Base-by-base conservation (phyloP, 2,797 vertebrate genomes). In the Propithecus perrieri region DNA sequence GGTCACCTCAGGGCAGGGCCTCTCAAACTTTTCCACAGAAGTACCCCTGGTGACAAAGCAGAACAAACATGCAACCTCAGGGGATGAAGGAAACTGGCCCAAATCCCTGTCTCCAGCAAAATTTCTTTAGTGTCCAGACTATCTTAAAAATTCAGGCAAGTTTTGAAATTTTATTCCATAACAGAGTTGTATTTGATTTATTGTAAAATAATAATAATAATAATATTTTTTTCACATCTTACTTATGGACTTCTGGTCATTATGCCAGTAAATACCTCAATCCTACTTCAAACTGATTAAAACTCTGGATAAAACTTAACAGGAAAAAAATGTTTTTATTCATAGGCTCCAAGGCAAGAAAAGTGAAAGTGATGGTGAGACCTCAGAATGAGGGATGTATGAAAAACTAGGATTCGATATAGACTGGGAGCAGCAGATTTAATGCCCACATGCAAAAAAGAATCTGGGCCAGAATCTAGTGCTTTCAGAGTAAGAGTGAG, bases 1-100 rank as follows among this genome's bases (percentile, higher is more conserved):
- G 95, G 83, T 94, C 81, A 93, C 59, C 74, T 95, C 76, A 17
- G 74, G 85, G 59, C 67, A 85, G 33, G 22, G 55, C 48, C 83
- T 80, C 92, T 90, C 85, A 78, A 76, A 67, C 53, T 80, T 92
- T 88, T 85, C 96, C 95, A 91, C 81, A 91, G 71, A 92, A 91
- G 89, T 53, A 46, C 50, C 96, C 87, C 61, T 2, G 0, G 22
- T n/a, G 48, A 94, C 91, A 88, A 93, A 74, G 83, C 10, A 85
- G 74, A 95, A 74, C 46, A 74, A 80, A 71, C 94, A 83, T 2
- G 35, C 28, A 85, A 80, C 59, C 89, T 81, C 93, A 22, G 26
- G 89, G 93, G 55, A 94, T 17, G 48, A 24, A 72, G 57, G 48
- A 85, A 78, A 78, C 14, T 48, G 85, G 63, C 63, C 92, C 75